Evolutionary conservation across 2,113 vertebrate species (phyloP).

Genomic region (Ictalurus furcatus): DNA sequence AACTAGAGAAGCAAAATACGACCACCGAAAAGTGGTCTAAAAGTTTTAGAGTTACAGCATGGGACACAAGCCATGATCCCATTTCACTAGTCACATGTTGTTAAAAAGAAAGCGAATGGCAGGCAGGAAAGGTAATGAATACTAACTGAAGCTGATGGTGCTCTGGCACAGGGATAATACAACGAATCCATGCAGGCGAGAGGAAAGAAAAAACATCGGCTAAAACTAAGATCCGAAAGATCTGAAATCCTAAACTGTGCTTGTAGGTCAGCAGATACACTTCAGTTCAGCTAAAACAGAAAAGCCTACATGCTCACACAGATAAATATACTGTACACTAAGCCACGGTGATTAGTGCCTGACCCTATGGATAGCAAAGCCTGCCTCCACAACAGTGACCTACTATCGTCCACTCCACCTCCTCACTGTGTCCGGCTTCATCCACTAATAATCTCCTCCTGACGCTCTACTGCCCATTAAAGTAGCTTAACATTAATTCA

Average conservation of each 20-base stretch:
- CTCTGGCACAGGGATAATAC: neutral
- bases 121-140: neutral
- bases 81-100: neutral
- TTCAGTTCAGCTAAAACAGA: constrained; percentile 8
- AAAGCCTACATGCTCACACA: neutral
- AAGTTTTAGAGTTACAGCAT: neutral
- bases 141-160: neutral
- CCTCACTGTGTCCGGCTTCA: constrained; percentile 25
- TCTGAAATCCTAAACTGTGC: neutral
- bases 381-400: constrained; percentile 32
- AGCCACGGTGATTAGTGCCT: constrained; percentile 32
- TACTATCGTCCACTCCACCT: constrained; percentile 15
- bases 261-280: neutral
- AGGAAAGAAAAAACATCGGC: neutral
- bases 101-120: neutral
- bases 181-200: neutral
- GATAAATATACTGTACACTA: constrained; percentile 17
- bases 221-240: neutral
- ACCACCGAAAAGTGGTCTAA: neutral
- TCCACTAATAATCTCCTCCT: constrained; percentile 37
- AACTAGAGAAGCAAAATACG: neutral
- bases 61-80: neutral
- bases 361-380: constrained; percentile 22
- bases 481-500: constrained; percentile 60
- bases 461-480: constrained; percentile 41